Base-by-base conservation (phyloP, 2,113 vertebrate genomes). In the Gasterosteus aculeatus region DNA sequence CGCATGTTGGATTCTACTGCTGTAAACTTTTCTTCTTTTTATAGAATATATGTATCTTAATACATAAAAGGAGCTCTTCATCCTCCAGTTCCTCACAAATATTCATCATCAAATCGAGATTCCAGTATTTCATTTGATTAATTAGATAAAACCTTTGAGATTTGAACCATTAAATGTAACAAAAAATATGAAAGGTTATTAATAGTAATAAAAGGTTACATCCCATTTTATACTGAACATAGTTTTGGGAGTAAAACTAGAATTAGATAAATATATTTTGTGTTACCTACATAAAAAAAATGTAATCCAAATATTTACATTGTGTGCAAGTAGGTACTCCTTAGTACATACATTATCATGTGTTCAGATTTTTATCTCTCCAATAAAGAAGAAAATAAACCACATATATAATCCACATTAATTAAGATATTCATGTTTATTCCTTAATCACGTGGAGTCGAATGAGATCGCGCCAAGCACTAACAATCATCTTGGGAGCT, bases 401-500 rank as follows among this genome's bases (percentile, higher is more conserved):
- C 4, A 39, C 7, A 7, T 59, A 81, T 74, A 11, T 14, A 51
- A 80, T 69, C 35, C 53, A 29, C 3, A 33, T 59, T 66, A 68
- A 56, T 26, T 5, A 42, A 16, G 8, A 53, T 66, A 54, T 74
- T 78, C 57, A 14, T 61, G 14, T 56, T 29, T 19, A 60, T 80
- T 75, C 53, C 77, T 80, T 81, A 77, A 84, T 85, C 74, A 83
- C 72, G 62, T 39, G 47, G n/a, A 75, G 35, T 47, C 7, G 2
- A 71, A 79, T 18, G 33, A 82, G 70, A 71, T 7, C n/a, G 69
- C 68, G 62, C 82, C 26, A 89, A 75, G 29, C 58, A 72, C 80
- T 88, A 85, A 91, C 75, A 80, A 72, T 73, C 83, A 63, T 76
- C 70, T 75, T 69, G 80, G 85, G 83, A 87, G 46, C 70, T 83